phyloP scores from a whole-genome alignment of 2,888 invertebrate genomes.

The Hemithea aestivaria region DNA sequence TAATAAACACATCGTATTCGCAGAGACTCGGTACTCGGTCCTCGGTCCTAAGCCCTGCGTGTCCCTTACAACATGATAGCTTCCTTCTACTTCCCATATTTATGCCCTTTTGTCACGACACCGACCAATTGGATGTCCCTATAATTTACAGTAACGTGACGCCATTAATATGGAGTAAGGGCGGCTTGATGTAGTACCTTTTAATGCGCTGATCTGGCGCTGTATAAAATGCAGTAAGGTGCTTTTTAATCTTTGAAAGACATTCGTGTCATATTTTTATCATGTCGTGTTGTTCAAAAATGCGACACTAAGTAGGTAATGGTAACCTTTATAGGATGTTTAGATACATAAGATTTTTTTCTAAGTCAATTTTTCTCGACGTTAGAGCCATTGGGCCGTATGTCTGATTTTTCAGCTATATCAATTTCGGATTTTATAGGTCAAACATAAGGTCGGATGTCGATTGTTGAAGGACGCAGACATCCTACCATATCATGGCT shows the following conservation, averaged over 20 bases:
- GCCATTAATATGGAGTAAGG: slow-evolving; percentile 56
- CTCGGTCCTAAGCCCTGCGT: slow-evolving; percentile 53
- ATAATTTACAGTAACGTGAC: slow-evolving; percentile 70
- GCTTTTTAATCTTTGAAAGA: no score
- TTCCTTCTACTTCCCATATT: slow-evolving; percentile 60
- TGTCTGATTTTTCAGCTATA: no score
- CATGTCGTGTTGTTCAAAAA: no score
- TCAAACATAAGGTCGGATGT: no score
- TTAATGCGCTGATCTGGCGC: slow-evolving; percentile 36
- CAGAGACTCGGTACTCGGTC: slow-evolving; percentile 39
- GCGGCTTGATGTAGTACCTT: slow-evolving; percentile 51
- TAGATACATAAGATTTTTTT: no score
- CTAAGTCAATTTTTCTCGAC: no score
- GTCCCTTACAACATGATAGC: slow-evolving; percentile 52
- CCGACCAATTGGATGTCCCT: slow-evolving; percentile 67
- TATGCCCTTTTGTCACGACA: slow-evolving; percentile 72
- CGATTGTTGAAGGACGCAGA: no score
- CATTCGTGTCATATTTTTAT: no score
- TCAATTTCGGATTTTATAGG: slow-evolving; percentile 38
- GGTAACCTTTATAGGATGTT: no score
- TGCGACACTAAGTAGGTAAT: no score
- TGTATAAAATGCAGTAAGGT: not conserved
- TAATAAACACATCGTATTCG: slow-evolving; percentile 19
- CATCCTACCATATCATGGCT: no score
- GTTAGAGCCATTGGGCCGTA: no score